These are phyloP conservation scores for Buphagus erythrorhynchus DNA, from an alignment of 2,797 vertebrate species.

Conservation along the genomic window DNA sequence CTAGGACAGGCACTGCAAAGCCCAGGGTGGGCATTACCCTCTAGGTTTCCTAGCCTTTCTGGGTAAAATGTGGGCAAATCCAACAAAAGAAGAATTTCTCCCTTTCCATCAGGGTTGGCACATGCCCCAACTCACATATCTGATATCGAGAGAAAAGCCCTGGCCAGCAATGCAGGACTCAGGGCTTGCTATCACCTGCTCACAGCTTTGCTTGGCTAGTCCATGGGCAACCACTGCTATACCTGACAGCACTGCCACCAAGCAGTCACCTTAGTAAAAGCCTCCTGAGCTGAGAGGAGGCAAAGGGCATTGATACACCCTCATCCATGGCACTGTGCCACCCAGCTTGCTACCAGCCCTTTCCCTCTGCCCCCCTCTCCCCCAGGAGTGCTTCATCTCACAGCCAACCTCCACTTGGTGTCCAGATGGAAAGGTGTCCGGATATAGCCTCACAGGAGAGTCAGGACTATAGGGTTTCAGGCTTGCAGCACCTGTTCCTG, in stretches of 20 bases:
- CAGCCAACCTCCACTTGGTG: neutral
- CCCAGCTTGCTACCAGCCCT: neutral
- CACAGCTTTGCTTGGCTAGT: neutral
- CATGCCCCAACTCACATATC: accelerated
- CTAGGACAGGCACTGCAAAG: neutral
- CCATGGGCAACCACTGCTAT: neutral
- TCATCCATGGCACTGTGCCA: neutral
- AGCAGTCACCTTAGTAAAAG: neutral
- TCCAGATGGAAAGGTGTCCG: neutral
- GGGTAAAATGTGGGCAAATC: neutral
- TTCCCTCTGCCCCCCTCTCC: neutral
- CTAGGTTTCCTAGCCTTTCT: neutral
- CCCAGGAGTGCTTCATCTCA: accelerated
- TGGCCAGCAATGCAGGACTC: neutral
- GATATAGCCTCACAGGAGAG: accelerated
- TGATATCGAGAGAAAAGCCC: neutral
- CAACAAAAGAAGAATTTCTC: neutral
- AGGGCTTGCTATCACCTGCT: neutral
- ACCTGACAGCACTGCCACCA: neutral
- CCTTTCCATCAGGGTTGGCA: neutral
- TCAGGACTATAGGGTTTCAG: neutral
- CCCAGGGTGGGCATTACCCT: neutral
- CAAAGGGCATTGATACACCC: neutral
- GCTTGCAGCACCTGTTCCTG: neutral
- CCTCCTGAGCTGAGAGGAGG: neutral